These are phyloP conservation scores for Galerucella calmariensis DNA, from an alignment of 2,888 invertebrate genomes.

Conservation along the genomic window DNA sequence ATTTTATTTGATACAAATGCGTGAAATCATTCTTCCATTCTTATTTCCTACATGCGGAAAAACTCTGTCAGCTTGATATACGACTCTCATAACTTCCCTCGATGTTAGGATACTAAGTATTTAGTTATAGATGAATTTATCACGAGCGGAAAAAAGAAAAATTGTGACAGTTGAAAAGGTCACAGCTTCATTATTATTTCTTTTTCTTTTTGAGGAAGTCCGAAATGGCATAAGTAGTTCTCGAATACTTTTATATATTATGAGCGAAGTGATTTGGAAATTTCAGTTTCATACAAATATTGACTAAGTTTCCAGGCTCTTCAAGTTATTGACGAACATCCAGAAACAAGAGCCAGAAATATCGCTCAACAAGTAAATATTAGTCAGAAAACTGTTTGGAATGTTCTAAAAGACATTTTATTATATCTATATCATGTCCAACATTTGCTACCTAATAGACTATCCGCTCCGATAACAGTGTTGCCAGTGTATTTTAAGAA, in stretches of 20 bases:
- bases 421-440: no score
- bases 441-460: no score
- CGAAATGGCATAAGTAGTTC: slow-evolving; percentile 6
- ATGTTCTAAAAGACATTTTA: no score
- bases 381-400: no score
- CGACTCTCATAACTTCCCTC: slow-evolving; percentile 26
- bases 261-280: not conserved
- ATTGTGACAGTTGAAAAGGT: slow-evolving; percentile 25
- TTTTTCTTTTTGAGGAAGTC: slow-evolving; percentile 4
- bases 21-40: slow-evolving; percentile 37
- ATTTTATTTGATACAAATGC: slow-evolving; percentile 40
- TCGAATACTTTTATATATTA: slow-evolving; percentile 9
- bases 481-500: no score
- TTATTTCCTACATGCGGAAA: slow-evolving; percentile 38
- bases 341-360: no score
- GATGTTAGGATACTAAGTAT: slow-evolving; percentile 32
- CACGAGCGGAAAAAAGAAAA: slow-evolving; percentile 24
- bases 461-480: no score
- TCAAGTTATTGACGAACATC: no score
- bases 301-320: no score
- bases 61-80: slow-evolving; percentile 39
- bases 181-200: slow-evolving; percentile 21
- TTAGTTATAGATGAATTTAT: slow-evolving; percentile 36
- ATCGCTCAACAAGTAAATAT: no score
- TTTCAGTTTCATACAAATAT: no score